phyloP scores from a whole-genome alignment of 2,113 vertebrate species.

The Helogale parvula region DNA sequence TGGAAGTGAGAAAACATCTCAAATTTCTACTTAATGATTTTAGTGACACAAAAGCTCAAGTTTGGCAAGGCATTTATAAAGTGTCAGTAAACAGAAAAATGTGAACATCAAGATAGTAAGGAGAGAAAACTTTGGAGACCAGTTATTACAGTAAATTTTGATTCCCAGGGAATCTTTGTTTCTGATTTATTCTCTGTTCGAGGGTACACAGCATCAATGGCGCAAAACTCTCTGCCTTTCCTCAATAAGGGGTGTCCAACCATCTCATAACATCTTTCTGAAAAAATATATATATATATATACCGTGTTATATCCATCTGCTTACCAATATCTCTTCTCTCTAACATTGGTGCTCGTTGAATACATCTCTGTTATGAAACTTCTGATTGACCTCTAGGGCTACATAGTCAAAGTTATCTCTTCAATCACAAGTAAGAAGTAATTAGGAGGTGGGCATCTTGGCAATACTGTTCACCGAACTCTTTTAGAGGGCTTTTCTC shows the following conservation, averaged over 20 bases:
- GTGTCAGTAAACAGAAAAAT: neutral
- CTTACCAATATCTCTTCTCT: neutral
- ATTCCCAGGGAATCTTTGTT: neutral
- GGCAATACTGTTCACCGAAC: neutral
- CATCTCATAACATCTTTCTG: neutral
- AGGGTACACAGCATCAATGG: neutral
- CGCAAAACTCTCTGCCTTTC: neutral
- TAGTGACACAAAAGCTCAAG: neutral
- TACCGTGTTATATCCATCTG: neutral
- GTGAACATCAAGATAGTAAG: neutral
- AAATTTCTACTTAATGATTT: neutral
- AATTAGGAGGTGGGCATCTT: neutral
- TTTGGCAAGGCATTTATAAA: neutral
- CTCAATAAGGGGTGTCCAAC: neutral
- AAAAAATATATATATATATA: neutral
- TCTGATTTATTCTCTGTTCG: neutral
- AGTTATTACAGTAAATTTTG: neutral
- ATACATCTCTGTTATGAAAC: neutral
- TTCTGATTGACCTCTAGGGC: neutral
- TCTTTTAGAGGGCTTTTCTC: neutral
- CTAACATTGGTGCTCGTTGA: neutral
- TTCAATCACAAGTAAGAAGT: neutral
- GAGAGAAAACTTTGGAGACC: neutral
- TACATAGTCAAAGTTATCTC: neutral
- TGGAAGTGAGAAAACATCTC: neutral